phyloP scores from a whole-genome alignment of 2,113 vertebrate genomes.

The Platysternon megacephalum region DNA sequence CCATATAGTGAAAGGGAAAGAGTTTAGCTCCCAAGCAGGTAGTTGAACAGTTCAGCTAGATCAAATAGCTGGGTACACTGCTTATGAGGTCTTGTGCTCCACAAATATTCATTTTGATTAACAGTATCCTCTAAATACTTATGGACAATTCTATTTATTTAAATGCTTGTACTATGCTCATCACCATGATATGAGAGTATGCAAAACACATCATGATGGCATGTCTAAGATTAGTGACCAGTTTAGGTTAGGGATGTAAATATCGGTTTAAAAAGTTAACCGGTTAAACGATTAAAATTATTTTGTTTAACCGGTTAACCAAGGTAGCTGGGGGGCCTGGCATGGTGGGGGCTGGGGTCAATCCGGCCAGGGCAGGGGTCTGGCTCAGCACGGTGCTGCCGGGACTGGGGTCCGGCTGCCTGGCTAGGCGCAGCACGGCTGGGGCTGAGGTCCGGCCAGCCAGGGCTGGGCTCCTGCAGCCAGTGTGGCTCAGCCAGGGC shows the following conservation, averaged over 20 bases:
- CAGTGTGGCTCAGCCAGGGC: too few species aligned
- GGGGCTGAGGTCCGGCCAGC: too few species aligned
- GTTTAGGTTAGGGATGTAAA: not conserved
- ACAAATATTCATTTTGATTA: not conserved
- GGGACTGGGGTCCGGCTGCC: too few species aligned
- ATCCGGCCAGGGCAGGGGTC: too few species aligned
- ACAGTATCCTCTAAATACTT: not conserved
- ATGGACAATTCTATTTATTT: not conserved
- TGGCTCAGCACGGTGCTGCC: too few species aligned
- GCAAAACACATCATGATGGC: not conserved
- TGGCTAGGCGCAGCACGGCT: too few species aligned
- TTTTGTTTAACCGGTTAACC: too few species aligned
- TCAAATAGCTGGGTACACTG: not conserved
- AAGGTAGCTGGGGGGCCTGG: too few species aligned
- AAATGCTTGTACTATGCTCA: not conserved
- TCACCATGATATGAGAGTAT: not conserved
- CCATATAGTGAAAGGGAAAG: not conserved
- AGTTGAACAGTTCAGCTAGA: not conserved
- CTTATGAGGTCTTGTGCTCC: not conserved
- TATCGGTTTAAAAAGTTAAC: too few species aligned
- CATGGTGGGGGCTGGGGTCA: too few species aligned
- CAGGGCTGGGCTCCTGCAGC: too few species aligned
- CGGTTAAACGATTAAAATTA: too few species aligned
- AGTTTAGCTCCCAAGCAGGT: not conserved
- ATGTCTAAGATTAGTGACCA: not conserved